These are phyloP conservation scores for Coptodon rendalli DNA, from an alignment of 2,113 vertebrate species.

Conservation along the genomic window DNA sequence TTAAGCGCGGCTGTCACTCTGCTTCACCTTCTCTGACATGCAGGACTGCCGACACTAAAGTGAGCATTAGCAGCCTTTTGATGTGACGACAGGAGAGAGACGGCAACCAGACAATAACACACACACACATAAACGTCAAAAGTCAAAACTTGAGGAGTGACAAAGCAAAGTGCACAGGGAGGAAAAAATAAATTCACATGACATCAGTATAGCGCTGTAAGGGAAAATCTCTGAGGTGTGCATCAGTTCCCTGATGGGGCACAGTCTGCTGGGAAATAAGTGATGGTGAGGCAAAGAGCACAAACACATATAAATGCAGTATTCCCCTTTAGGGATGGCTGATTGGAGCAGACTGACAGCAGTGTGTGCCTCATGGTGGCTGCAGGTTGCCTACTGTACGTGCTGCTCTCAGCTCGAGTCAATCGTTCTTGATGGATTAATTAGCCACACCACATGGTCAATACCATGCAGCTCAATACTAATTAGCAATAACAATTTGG, in stretches of 20 bases:
- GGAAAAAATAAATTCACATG: neutral
- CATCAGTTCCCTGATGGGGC: neutral
- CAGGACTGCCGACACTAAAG: constrained; percentile 16
- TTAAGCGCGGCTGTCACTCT: constrained; percentile 26
- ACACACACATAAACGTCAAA: neutral
- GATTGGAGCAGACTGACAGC: constrained; percentile 26
- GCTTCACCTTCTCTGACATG: constrained; percentile 18
- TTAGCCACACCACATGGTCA: constrained; percentile 47
- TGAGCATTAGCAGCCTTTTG: constrained; percentile 44
- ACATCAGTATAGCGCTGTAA: neutral
- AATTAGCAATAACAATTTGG: constrained; percentile 36
- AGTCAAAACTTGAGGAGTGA: neutral
- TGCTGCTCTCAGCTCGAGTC: constrained; percentile 34
- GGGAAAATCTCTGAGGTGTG: neutral
- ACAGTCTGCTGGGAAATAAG: constrained; percentile 20
- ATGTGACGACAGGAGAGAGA: constrained; percentile 32
- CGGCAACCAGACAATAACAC: neutral
- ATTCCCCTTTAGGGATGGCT: constrained; percentile 14
- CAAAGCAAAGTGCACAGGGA: neutral
- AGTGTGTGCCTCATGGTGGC: constrained; percentile 9
- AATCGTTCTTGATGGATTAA: constrained; percentile 56
- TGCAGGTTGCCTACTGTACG: constrained; percentile 10
- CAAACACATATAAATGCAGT: constrained; percentile 27
- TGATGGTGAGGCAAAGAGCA: constrained; percentile 22
- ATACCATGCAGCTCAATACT: constrained; percentile 41